Percentiles rank a stretch among this genome's conserved stretches.
Evolutionary conservation across 2,888 invertebrate genomes (phyloP).

Genomic region (Sinopyrophorus schimmeli): DNA sequence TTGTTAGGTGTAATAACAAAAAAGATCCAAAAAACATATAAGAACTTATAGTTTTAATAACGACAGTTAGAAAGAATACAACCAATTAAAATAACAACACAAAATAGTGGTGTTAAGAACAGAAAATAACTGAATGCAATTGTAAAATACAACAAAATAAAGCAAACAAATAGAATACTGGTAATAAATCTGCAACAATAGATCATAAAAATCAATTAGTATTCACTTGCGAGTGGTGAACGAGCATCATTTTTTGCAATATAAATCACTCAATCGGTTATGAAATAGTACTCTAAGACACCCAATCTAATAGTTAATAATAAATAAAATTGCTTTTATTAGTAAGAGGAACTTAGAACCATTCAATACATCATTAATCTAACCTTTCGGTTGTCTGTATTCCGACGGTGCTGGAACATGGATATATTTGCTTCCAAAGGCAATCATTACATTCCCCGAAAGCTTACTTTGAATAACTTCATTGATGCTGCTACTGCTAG

Average conservation of each 20-base stretch:
- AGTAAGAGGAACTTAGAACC: conserved; percentile 10
- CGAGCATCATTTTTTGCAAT: conserved; percentile 4
- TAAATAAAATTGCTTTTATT: conserved; percentile 9
- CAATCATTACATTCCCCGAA: conserved; percentile 76
- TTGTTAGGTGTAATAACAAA: conserved; percentile 1
- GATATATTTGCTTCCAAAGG: conserved; percentile 77
- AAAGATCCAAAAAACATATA: conserved; percentile 1
- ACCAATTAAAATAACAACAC: conserved; percentile 9
- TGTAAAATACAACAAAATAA: conserved; percentile 12
- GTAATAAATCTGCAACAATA: conserved; percentile 19
- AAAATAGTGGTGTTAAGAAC: conserved; percentile 10
- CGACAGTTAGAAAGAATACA: conserved; percentile 3
- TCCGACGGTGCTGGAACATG: conserved; percentile 76
- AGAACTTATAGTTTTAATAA: conserved; percentile 2
- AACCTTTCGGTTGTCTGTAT: conserved; percentile 55
- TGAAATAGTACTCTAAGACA: conserved; percentile 9
- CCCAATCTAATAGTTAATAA: conserved; percentile 12
- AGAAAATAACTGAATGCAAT: conserved; percentile 10
- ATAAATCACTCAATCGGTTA: conserved; percentile 14
- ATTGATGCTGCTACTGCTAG: conserved; percentile 57
- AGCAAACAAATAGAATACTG: conserved; percentile 13
- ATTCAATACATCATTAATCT: conserved; percentile 30
- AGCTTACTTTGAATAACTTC: conserved; percentile 55
- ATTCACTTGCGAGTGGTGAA: conserved; percentile 12
- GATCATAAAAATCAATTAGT: conserved; percentile 21